Conservation (phyloP, 2,113 vertebrate genomes). For the Cheirogaleus medius region DNA sequence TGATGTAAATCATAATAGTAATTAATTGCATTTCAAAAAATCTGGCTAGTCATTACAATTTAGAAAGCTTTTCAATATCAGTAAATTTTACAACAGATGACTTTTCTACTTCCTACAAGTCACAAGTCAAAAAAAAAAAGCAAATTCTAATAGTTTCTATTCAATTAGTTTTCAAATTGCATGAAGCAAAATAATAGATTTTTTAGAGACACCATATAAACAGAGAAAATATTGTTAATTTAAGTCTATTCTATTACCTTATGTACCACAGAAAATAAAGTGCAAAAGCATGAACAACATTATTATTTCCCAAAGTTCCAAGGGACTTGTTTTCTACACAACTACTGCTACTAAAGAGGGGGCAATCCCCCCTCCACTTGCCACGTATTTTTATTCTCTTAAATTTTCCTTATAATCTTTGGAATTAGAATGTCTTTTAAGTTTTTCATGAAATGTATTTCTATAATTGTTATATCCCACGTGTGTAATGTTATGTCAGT, state of each 20-base stretch:
- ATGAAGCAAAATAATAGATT: slow-evolving; percentile 40
- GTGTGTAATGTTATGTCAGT: neutral
- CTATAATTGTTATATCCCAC: slow-evolving; percentile 5
- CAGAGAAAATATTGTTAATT: neutral
- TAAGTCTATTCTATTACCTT: neutral
- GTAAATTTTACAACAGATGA: slow-evolving; percentile 26
- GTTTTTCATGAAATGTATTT: slow-evolving; percentile 55
- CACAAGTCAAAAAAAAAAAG: neutral
- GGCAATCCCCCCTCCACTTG: neutral
- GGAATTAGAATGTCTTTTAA: slow-evolving; percentile 21
- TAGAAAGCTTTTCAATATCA: slow-evolving; percentile 46
- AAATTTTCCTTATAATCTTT: slow-evolving; percentile 36
- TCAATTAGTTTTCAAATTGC: slow-evolving; percentile 51
- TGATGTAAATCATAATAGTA: neutral
- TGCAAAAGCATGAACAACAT: neutral
- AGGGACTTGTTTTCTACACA: slow-evolving; percentile 39
- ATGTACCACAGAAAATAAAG: neutral
- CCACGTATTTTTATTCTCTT: slow-evolving; percentile 50
- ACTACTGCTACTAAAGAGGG: neutral
- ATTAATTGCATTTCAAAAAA: neutral
- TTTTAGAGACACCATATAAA: neutral
- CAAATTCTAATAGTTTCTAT: slow-evolving; percentile 26
- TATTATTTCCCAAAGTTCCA: neutral
- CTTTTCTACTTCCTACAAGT: slow-evolving; percentile 53
- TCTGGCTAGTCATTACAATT: neutral